Evolutionary conservation across 2,888 invertebrate genomes (phyloP), one percentile per base, ranked within the genome.

Genomic region (Colletes collaris): DNA sequence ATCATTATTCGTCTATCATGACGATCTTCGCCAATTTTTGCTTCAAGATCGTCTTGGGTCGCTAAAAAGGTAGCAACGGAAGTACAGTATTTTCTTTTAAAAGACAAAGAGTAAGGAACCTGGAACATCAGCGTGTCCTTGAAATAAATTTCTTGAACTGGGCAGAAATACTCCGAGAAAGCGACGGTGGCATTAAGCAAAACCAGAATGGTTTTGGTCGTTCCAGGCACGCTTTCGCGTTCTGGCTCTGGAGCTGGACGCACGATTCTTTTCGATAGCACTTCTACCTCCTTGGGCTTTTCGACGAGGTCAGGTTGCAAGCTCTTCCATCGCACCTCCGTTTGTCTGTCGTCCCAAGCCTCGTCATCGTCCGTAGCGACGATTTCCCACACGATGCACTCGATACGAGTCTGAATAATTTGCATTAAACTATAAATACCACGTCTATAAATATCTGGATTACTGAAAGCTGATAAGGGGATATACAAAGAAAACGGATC

Each of bases 121-220:
- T 94, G 93, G 72, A 93, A 95, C 87, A 95, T 94, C 82, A 94
- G 94, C 0, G 95, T 95, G 82, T 95, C 95, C 3, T 91, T 91
- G 76, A 95, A 93, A 62, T 87, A 63, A 27, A 94, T 93, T 60
- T 94, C 93, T 3, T 90, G 83, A n/a, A 94, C 88, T 2, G 91
- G 87, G 81, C 94, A 94, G 0, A 81, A 79, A 82, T 94, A 95
- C 85, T 93, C 93, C 0, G 94, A 93, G 82, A 94, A 95, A 85
- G 94, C 94, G 1, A 94, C 94, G 16, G 91, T 90, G 3, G 94
- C 94, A 3, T 94, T 94, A 80, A 95, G 93, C 5, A 94, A 88
- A 3, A 95, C 87, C 13, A 94, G 89, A 76, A 95, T 93, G 5
- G 89, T 80, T 69, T 89, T 90, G 0, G 37, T 56, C 0, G 90